Conservation (phyloP, 1,140 invertebrate species). For the Metopolophium dirhodum region DNA sequence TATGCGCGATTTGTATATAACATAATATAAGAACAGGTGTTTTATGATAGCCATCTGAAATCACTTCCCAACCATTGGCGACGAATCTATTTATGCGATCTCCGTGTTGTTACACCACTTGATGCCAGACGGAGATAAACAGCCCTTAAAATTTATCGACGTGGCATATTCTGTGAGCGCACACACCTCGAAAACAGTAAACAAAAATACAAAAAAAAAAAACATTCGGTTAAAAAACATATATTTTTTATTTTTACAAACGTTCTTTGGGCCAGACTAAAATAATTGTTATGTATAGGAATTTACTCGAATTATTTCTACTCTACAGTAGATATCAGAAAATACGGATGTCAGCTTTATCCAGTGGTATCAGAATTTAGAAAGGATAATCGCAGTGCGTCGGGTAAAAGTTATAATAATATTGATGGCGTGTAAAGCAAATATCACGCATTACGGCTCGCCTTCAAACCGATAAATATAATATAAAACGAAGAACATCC, state of each 20-base stretch:
- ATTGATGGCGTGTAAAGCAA: neutral
- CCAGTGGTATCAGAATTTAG: neutral
- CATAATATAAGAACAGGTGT: neutral
- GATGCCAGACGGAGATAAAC: slow-evolving; percentile 2
- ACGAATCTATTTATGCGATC: neutral
- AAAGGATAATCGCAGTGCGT: neutral
- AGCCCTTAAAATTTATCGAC: neutral
- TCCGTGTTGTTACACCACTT: neutral
- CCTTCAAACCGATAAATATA: neutral
- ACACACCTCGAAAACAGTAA: neutral
- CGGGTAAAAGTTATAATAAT: neutral
- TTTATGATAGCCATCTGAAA: neutral
- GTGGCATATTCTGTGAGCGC: neutral
- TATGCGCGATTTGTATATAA: neutral
- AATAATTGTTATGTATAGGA: neutral
- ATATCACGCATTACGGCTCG: neutral
- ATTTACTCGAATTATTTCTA: neutral
- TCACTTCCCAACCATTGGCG: neutral
- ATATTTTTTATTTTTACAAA: neutral
- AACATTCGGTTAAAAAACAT: neutral
- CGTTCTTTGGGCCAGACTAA: neutral
- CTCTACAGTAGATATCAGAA: neutral
- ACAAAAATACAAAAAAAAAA: neutral
- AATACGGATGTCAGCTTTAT: neutral
- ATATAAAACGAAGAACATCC: neutral